A percentile compares a stretch with the other conserved stretches of the same genome.
phyloP scores from a whole-genome alignment of 2,888 invertebrate species.

The Tillus elongatus region DNA sequence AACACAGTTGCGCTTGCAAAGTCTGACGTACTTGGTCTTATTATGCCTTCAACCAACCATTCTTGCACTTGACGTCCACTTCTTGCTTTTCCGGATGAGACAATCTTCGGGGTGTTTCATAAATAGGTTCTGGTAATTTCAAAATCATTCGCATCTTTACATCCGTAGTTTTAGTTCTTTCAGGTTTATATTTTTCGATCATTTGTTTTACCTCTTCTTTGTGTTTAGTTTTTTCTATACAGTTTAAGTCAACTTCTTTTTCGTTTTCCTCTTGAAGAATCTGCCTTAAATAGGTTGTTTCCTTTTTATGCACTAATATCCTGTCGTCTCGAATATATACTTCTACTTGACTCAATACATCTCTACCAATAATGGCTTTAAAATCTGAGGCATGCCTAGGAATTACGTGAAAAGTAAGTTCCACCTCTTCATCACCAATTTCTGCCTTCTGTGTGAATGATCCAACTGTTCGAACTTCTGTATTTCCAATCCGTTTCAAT shows the following conservation, averaged over 20 bases:
- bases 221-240: conserved; percentile 1
- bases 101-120: conserved; percentile 11
- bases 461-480: conserved; percentile 6
- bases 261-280: conserved; percentile 10
- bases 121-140: conserved; percentile 17
- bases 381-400: conserved; percentile 2
- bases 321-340: conserved; percentile 3
- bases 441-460: conserved; percentile 1
- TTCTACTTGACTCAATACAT: conserved; percentile 3
- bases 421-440: conserved; percentile 5
- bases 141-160: conserved; percentile 16
- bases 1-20: conserved; percentile 12
- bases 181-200: conserved; percentile 11
- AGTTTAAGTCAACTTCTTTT: conserved; percentile 5
- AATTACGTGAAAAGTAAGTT: conserved; percentile 7
- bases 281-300: conserved; percentile 17
- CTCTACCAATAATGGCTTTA: conserved; percentile 9
- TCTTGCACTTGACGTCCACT: conserved; percentile 11
- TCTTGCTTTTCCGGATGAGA: conserved; percentile 7
- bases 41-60: conserved; percentile 7
- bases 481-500: conserved; percentile 6
- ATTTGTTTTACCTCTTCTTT: conserved; percentile 5
- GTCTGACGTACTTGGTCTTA: conserved; percentile 8
- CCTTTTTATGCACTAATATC: conserved; percentile 13
- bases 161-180: conserved; percentile 10